A percentile compares a stretch with the other conserved stretches of the same genome.
Conservation (phyloP, 2,113 vertebrate genomes). For the Bubo bubo region DNA sequence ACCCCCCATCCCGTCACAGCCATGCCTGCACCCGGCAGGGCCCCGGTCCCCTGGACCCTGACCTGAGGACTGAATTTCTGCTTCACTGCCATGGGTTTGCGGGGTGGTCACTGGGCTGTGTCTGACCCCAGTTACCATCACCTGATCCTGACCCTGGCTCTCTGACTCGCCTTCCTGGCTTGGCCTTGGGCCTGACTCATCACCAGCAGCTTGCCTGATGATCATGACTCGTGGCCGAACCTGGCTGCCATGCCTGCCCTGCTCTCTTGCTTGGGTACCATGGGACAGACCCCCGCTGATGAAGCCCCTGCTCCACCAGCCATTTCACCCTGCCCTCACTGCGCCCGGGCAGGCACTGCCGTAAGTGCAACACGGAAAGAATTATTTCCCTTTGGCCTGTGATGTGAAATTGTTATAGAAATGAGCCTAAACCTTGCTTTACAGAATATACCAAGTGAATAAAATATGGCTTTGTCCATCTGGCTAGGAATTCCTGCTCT, state of each 20-base stretch:
- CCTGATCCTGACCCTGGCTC: background rate
- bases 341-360: background rate
- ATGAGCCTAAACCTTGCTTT: background rate
- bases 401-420: background rate
- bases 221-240: background rate
- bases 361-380: accelerated
- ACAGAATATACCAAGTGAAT: background rate
- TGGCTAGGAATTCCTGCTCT: background rate
- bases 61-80: background rate
- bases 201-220: background rate
- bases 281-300: background rate
- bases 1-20: background rate
- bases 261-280: accelerated
- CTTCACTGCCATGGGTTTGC: background rate
- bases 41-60: too few relatives aligned
- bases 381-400: background rate
- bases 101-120: background rate
- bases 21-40: background rate
- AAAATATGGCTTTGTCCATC: background rate
- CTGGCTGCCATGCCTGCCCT: background rate
- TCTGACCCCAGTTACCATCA: background rate
- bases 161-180: accelerated
- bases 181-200: background rate
- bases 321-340: background rate
- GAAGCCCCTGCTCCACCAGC: background rate